Percentiles rank a stretch among this genome's conserved stretches.
Evolutionary conservation across 2,797 vertebrate species (phyloP).

Genomic region (Trachops cirrhosus): DNA sequence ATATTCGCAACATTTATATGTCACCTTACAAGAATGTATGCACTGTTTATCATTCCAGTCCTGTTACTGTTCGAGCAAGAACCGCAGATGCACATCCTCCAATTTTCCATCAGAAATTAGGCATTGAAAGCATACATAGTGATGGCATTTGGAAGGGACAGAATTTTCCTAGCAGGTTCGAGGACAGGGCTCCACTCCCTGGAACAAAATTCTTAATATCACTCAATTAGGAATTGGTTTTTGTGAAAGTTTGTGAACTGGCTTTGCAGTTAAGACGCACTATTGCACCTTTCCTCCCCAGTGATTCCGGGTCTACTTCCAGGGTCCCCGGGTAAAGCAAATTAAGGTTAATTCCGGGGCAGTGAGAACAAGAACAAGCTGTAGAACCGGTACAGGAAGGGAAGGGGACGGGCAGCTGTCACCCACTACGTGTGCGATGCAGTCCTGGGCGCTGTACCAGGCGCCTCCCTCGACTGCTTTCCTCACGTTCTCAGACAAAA

Average conservation of each 20-base stretch:
- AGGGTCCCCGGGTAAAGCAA: neutral
- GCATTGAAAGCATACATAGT: neutral
- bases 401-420: neutral
- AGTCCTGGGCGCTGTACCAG: neutral
- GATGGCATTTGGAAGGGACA: neutral
- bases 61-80: neutral
- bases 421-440: rapidly evolving
- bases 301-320: neutral
- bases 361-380: neutral
- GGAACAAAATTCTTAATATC: neutral
- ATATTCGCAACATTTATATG: neutral
- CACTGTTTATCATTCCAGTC: neutral
- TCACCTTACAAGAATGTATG: neutral
- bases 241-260: neutral
- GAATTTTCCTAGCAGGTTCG: neutral
- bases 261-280: neutral
- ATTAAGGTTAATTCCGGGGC: neutral
- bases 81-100: neutral
- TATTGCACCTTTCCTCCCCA: neutral
- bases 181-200: neutral
- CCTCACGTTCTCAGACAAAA: neutral
- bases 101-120: neutral
- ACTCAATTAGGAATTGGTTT: neutral
- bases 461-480: neutral
- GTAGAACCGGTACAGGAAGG: neutral